Percentiles rank a stretch among this genome's conserved stretches.
Conservation (phyloP, 2,888 invertebrate species). For the Neoitamus cyanurus region DNA sequence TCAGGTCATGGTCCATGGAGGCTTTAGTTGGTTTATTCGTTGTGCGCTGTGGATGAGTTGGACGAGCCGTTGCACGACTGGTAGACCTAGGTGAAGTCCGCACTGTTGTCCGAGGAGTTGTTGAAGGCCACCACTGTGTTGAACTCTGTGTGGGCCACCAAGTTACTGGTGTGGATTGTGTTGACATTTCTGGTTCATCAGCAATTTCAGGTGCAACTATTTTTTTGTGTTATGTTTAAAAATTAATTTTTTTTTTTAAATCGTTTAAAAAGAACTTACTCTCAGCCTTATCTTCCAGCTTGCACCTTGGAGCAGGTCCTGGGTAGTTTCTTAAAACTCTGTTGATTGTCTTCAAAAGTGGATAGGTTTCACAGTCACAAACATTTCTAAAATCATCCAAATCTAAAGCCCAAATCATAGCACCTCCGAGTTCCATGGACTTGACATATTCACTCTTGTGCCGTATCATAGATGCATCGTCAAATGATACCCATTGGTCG, state of each 20-base stretch:
- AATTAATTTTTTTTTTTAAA: slow-evolving; percentile 53
- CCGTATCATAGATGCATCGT: slow-evolving; percentile 84
- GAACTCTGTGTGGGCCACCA: slow-evolving; percentile 4
- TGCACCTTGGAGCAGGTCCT: slow-evolving; percentile 74
- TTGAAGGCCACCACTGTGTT: slow-evolving; percentile 43
- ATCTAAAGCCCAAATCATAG: slow-evolving; percentile 91
- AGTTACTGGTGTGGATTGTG: slow-evolving; percentile 39
- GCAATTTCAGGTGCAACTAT: slow-evolving; percentile 41
- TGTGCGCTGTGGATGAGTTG: neutral
- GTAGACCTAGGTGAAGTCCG: neutral
- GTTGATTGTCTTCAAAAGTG: slow-evolving; percentile 83
- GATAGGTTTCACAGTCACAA: slow-evolving; percentile 85
- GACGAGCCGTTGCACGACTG: slow-evolving; percentile 1
- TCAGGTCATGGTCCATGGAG: slow-evolving; percentile 27
- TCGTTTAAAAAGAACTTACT: slow-evolving; percentile 56
- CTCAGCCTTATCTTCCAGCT: slow-evolving; percentile 66
- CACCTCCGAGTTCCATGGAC: slow-evolving; percentile 83
- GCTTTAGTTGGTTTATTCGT: slow-evolving; percentile 33
- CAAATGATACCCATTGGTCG: slow-evolving; percentile 95
- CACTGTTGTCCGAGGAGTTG: slow-evolving; percentile 47
- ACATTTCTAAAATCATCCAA: slow-evolving; percentile 86
- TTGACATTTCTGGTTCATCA: neutral
- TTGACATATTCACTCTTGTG: slow-evolving; percentile 86
- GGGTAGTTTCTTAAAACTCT: slow-evolving; percentile 78
- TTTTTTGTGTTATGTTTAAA: neutral